phyloP scores from a whole-genome alignment of 37 sponge, comb jelly and placozoan species.

The Crambe crambe region DNA sequence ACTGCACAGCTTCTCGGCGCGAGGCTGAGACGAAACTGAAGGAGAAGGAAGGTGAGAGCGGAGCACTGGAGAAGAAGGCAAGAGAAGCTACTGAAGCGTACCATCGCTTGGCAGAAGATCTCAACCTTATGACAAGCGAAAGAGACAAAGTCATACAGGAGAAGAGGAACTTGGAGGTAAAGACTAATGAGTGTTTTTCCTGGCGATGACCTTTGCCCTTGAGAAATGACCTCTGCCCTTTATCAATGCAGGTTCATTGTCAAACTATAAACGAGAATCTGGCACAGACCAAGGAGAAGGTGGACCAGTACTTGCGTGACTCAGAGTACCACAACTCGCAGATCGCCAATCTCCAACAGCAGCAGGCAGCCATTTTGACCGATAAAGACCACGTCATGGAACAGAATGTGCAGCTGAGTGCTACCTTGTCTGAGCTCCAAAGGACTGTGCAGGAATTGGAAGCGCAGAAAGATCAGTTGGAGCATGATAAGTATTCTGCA shows the following conservation, averaged over 20 bases:
- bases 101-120: slow-evolving; percentile 21
- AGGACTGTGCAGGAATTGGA: slow-evolving; percentile 50
- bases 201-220: neutral
- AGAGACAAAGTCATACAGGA: neutral
- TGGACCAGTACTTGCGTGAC: slow-evolving; percentile 13
- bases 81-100: neutral
- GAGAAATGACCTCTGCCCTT: neutral
- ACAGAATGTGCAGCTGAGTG: neutral
- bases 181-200: neutral
- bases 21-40: slow-evolving; percentile 25
- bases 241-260: slow-evolving; percentile 11
- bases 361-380: slow-evolving; percentile 18
- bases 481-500: slow-evolving; percentile 51
- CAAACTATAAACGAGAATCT: slow-evolving; percentile 12
- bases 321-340: slow-evolving; percentile 33
- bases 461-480: slow-evolving; percentile 71
- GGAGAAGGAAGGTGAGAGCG: slow-evolving; percentile 5
- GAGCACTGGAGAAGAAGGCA: neutral
- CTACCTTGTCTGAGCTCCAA: slow-evolving; percentile 17
- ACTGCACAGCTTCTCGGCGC: neutral
- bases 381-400: slow-evolving; percentile 19
- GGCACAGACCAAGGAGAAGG: neutral
- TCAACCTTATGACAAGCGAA: slow-evolving; percentile 6
- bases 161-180: slow-evolving; percentile 36
- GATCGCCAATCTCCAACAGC: slow-evolving; percentile 2